Percentiles rank a stretch among this genome's conserved stretches.
Conservation (phyloP, 2,888 invertebrate species). For the Brassicogethes aeneus region DNA sequence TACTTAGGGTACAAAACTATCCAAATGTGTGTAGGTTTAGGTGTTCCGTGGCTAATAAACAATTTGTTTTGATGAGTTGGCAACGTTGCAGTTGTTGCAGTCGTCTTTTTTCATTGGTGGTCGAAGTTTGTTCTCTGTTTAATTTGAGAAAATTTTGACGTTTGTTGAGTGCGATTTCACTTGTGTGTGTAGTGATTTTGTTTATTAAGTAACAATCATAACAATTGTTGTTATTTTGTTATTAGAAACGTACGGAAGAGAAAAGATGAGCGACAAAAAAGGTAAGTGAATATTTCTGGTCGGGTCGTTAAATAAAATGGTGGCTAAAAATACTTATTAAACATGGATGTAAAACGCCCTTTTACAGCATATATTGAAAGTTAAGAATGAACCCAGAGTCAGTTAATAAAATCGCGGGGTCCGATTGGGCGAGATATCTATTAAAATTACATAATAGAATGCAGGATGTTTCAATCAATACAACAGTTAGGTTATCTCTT, state of each 20-base stretch:
- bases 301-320: not conserved
- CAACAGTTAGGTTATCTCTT: slow-evolving; percentile 36
- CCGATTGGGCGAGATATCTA: slow-evolving; percentile 16
- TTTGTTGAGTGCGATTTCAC: slow-evolving; percentile 1
- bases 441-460: slow-evolving; percentile 34
- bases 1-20: too few species aligned
- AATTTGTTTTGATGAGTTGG: too few species aligned
- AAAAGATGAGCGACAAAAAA: slow-evolving; percentile 30
- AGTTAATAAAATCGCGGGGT: slow-evolving; percentile 9
- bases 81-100: not conserved
- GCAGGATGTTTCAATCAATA: slow-evolving; percentile 42
- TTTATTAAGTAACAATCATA: not conserved
- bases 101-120: not conserved
- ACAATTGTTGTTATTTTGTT: slow-evolving; percentile 1
- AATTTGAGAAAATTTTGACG: not conserved
- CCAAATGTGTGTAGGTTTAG: too few species aligned
- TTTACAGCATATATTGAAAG: not conserved
- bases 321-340: not conserved
- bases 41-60: too few species aligned
- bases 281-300: slow-evolving; percentile 22
- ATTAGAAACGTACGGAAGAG: not conserved
- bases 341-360: not conserved
- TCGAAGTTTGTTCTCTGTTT: not conserved
- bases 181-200: not conserved
- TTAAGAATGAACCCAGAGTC: not conserved